These are phyloP conservation scores for Sminthopsis crassicaudata DNA, from an alignment of 2,113 vertebrate genomes.

Conservation along the genomic window DNA sequence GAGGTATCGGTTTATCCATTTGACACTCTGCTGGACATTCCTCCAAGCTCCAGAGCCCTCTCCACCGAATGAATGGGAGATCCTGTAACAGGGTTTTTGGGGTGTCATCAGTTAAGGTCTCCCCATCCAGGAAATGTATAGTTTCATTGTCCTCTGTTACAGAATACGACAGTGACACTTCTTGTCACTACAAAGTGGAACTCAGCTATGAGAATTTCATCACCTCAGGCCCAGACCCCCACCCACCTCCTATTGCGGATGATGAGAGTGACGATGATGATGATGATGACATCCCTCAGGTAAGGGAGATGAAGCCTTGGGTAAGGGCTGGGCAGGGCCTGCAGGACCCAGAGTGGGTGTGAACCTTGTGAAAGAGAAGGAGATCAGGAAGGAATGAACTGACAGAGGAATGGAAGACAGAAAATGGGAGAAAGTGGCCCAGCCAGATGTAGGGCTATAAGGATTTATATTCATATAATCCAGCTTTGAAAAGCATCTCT, in stretches of 20 bases:
- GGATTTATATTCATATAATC: not conserved
- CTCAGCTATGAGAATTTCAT: conserved; percentile 97
- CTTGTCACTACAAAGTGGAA: conserved; percentile 96
- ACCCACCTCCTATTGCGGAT: conserved; percentile 94
- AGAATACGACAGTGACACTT: conserved; percentile 98
- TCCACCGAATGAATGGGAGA: not conserved
- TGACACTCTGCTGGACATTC: conserved; percentile 5
- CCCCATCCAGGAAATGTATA: not conserved
- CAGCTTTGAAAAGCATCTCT: not conserved
- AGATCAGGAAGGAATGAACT: rapidly evolving
- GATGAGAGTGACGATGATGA: conserved; percentile 98
- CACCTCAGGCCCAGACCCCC: conserved; percentile 94
- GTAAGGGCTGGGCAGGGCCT: rapidly evolving
- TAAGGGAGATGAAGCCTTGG: conserved; percentile 70
- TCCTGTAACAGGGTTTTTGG: not conserved
- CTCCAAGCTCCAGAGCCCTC: not conserved
- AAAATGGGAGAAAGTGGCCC: not conserved
- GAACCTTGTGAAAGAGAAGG: not conserved
- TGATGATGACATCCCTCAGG: conserved; percentile 94
- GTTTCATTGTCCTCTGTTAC: conserved; percentile 28
- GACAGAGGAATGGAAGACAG: not conserved
- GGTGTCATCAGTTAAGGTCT: not conserved
- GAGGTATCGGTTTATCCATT: not conserved
- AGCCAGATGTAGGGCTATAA: not conserved
- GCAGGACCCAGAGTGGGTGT: not conserved